Evolutionary conservation across 2,888 invertebrate species (phyloP).

Genomic region (Tenthredo amoena): DNA sequence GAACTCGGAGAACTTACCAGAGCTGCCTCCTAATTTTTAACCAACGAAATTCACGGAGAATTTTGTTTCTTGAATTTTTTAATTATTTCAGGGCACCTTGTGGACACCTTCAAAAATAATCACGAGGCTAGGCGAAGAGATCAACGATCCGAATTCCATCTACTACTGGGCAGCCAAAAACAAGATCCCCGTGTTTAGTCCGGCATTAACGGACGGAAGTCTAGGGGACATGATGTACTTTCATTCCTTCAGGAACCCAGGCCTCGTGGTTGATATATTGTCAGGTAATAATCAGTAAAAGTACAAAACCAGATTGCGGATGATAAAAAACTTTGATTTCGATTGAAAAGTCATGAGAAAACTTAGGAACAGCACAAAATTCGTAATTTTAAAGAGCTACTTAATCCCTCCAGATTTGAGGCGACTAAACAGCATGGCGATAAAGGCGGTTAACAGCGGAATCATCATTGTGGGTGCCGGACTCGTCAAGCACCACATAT

Average conservation of each 20-base stretch:
- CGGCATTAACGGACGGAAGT: constrained; percentile 98
- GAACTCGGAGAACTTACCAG: not conserved
- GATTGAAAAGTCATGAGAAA: not conserved
- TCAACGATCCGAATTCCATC: constrained; percentile 94
- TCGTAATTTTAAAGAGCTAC: not conserved
- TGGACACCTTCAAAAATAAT: constrained; percentile 98
- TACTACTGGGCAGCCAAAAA: constrained; percentile 99
- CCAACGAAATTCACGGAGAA: not conserved
- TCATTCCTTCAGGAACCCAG: constrained; percentile 96
- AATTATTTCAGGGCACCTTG: constrained; percentile 78
- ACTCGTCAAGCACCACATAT: constrained; percentile 99
- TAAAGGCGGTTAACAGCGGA: constrained; percentile 95
- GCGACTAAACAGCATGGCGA: constrained; percentile 95
- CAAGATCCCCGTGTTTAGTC: constrained; percentile 98
- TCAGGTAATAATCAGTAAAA: constrained; percentile 80
- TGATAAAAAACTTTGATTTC: not conserved
- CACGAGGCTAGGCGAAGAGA: constrained; percentile 91
- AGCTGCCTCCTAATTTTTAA: not conserved
- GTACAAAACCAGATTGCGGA: not conserved
- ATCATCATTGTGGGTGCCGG: constrained; percentile 98
- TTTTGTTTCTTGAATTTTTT: not conserved
- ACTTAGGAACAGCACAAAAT: not conserved
- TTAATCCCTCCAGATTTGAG: constrained; percentile 84
- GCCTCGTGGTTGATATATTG: constrained; percentile 95
- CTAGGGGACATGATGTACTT: constrained; percentile 99